Conservation (phyloP, 2,797 vertebrate genomes). For the Xenops minutus region DNA sequence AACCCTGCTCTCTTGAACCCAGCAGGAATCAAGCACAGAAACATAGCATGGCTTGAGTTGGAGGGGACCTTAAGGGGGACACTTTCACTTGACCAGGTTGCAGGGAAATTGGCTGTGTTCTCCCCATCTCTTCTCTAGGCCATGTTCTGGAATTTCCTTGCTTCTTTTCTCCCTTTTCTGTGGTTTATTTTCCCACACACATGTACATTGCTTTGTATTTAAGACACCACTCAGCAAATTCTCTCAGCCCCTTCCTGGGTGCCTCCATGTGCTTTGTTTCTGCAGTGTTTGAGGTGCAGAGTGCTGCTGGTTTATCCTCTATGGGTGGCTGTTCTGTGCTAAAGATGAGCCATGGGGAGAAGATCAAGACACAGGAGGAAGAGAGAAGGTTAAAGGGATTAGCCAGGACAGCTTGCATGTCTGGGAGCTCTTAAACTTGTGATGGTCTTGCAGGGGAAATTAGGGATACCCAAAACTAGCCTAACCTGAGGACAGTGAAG, state of each 20-base stretch:
- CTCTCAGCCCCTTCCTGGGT: background rate
- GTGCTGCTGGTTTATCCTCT: background rate
- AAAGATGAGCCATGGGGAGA: background rate
- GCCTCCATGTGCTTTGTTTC: background rate
- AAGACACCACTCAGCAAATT: background rate
- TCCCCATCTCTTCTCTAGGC: background rate
- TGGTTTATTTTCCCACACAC: background rate
- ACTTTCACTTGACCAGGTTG: background rate
- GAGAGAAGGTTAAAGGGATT: background rate
- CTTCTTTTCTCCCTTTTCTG: background rate
- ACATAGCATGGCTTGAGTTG: background rate
- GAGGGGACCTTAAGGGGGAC: background rate
- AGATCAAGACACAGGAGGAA: background rate
- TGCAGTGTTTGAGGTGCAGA: background rate
- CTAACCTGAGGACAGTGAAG: background rate
- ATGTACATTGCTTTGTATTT: accelerated
- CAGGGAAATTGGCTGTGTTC: background rate
- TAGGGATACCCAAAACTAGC: background rate
- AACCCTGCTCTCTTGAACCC: background rate
- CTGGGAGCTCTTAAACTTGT: background rate
- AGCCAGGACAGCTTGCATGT: background rate
- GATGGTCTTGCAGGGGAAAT: background rate
- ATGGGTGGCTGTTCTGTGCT: background rate
- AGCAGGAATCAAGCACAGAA: background rate
- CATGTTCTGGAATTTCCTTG: background rate